These are phyloP conservation scores for Philereme vetulata DNA, from an alignment of 2,888 invertebrate species.

Conservation along the genomic window DNA sequence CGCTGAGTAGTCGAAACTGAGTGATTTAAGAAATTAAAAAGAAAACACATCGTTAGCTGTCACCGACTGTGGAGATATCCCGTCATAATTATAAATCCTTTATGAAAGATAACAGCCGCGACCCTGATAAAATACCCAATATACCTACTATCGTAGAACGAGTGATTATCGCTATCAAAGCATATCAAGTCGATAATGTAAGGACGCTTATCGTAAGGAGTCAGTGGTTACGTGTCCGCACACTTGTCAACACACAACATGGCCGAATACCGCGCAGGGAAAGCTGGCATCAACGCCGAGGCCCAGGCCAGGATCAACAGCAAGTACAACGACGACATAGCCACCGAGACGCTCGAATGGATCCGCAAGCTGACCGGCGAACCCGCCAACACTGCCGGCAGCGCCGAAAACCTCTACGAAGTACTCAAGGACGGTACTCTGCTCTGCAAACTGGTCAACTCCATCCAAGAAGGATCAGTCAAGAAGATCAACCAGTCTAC, in stretches of 20 bases:
- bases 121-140: constrained; percentile 49
- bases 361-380: constrained; percentile 93
- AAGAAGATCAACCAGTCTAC: constrained; percentile 95
- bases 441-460: constrained; percentile 95
- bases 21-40: not conserved
- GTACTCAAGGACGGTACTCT: constrained; percentile 95
- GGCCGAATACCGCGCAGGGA: constrained; percentile 77
- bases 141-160: constrained; percentile 55
- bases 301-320: constrained; percentile 90
- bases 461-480: constrained; percentile 92
- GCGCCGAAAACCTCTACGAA: constrained; percentile 95
- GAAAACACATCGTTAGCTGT: not conserved
- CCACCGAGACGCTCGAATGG: constrained; percentile 96
- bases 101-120: constrained; percentile 54
- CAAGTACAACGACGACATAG: constrained; percentile 97
- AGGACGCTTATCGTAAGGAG: constrained; percentile 68
- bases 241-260: constrained; percentile 70
- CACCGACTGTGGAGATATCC: constrained; percentile 23
- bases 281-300: constrained; percentile 80
- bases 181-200: constrained; percentile 65
- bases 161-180: constrained; percentile 69
- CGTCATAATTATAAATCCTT: constrained; percentile 55
- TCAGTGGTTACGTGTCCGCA: constrained; percentile 75
- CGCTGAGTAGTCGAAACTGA: not conserved
- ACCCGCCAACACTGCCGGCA: constrained; percentile 92